These are phyloP conservation scores for Syrista parreyssii DNA, from an alignment of 2,888 invertebrate species.

Conservation along the genomic window DNA sequence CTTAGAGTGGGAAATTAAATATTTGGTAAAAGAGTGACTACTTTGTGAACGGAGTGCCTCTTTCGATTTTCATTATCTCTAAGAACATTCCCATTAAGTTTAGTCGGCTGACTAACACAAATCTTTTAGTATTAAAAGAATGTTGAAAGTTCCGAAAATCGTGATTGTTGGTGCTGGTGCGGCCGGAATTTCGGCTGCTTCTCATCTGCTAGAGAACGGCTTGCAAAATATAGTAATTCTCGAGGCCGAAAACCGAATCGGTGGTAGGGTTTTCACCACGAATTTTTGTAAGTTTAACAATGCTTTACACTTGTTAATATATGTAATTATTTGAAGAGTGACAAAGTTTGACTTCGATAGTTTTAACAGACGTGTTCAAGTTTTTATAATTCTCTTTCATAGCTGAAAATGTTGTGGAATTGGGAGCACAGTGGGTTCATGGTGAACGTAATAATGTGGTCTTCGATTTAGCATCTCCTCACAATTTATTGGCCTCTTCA, in stretches of 20 bases:
- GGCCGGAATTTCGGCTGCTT: conserved; percentile 71
- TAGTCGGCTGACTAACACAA: neutral
- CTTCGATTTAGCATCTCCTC: conserved; percentile 67
- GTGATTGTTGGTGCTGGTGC: conserved; percentile 72
- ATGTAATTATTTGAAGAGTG: neutral
- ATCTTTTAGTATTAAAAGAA: neutral
- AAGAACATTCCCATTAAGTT: neutral
- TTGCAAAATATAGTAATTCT: conserved; percentile 67
- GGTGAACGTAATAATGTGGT: conserved; percentile 76
- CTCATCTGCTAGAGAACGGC: conserved; percentile 65
- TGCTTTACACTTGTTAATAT: neutral
- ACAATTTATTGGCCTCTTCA: conserved; percentile 61
- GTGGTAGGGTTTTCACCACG: conserved; percentile 66
- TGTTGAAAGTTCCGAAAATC: conserved; percentile 48
- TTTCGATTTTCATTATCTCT: neutral
- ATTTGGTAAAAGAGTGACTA: neutral
- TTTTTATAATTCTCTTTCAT: neutral
- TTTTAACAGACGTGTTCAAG: neutral
- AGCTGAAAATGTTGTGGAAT: conserved; percentile 72
- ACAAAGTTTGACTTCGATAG: neutral
- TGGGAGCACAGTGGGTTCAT: conserved; percentile 86
- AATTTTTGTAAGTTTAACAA: conserved; percentile 60
- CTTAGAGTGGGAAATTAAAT: neutral
- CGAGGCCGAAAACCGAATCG: conserved; percentile 68
- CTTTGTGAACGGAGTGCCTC: neutral